Percentiles rank a stretch among this genome's conserved stretches.
Evolutionary conservation across 2,113 vertebrate genomes (phyloP).

Genomic region (Eubucco bourcierii): DNA sequence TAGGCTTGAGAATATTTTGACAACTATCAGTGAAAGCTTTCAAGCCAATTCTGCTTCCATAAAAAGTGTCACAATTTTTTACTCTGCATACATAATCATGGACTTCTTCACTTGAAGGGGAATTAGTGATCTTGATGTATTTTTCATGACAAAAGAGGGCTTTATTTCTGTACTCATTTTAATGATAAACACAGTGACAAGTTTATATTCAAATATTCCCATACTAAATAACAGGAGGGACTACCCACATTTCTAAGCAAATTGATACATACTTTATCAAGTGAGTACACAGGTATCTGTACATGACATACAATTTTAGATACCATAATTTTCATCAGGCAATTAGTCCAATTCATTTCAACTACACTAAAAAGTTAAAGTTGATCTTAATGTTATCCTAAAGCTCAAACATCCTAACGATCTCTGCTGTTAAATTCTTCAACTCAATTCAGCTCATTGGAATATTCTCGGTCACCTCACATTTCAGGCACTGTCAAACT

Average conservation of each 20-base stretch:
- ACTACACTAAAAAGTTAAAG: not conserved
- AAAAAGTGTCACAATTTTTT: slow-evolving; percentile 42
- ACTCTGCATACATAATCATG: slow-evolving; percentile 36
- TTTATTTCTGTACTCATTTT: slow-evolving; percentile 12
- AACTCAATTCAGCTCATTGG: not conserved
- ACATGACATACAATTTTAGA: not conserved
- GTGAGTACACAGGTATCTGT: not conserved
- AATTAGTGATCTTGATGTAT: slow-evolving; percentile 64
- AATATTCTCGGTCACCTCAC: not conserved
- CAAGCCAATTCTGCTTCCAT: slow-evolving; percentile 54
- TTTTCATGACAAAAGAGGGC: slow-evolving; percentile 34
- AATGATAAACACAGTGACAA: not conserved
- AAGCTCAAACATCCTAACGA: not conserved
- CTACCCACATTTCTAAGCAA: not conserved
- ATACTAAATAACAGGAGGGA: not conserved
- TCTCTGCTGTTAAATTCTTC: not conserved
- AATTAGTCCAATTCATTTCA: not conserved
- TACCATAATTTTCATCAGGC: not conserved
- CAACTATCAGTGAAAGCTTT: slow-evolving; percentile 71
- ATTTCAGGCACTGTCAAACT: not conserved
- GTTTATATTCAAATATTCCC: not conserved
- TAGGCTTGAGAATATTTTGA: slow-evolving; percentile 72
- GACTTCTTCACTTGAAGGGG: slow-evolving; percentile 30
- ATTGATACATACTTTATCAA: not conserved
- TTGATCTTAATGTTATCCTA: not conserved